Base-by-base conservation (phyloP, 64 coral and sea anemone species). In the Astreopora myriophthalma region DNA sequence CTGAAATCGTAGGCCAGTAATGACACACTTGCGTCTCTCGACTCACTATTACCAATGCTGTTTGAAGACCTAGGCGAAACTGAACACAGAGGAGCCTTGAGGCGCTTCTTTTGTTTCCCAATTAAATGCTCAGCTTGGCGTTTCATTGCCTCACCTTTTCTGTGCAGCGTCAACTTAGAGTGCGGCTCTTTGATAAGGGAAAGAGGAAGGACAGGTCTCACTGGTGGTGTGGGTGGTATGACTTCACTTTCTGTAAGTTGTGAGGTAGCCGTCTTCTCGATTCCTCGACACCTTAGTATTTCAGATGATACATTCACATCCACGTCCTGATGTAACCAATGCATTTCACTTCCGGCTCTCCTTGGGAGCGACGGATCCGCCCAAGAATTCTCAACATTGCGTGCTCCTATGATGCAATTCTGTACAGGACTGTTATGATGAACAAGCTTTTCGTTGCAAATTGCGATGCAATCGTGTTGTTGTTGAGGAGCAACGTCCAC, bases 201-300 rank as follows among this genome's bases (percentile, higher is more conserved):
- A 2, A 8, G 55, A 24, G 32, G 8, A 17, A 4, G 24, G 25
- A 78, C 75, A 36, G 79, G 31, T 64, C 61, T 83, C 1, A 83
- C 79, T 32, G 52, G 79, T 83, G 77, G 77, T 19, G 79, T 83
- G 20, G 79, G 79, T 25, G 79, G 79, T 83, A 83, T 83, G 0
- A 83, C 34, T 16, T 83, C 79, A 83, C 79, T 64, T 33, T 83
- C 79, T 57, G n/a, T 37, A 8, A 8, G 34, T 55, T 83, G 52
- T 5, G 57, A 65, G 20, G 17, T 20, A 33, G 29, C 9, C 0
- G 33, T n/a, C 16, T 39, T 83, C 22, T 39, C 34, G 5, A 13
- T 83, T 20, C 1, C 16, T 16, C 16, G 52, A 39, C 79, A 29
- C n/a, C 17, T 83, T 16, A 26, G 26, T 2, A 7, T 14, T 2